Percentiles rank a stretch among this genome's conserved stretches.
Conservation (phyloP, 2,797 vertebrate species). For the Molossus alvarezi region DNA sequence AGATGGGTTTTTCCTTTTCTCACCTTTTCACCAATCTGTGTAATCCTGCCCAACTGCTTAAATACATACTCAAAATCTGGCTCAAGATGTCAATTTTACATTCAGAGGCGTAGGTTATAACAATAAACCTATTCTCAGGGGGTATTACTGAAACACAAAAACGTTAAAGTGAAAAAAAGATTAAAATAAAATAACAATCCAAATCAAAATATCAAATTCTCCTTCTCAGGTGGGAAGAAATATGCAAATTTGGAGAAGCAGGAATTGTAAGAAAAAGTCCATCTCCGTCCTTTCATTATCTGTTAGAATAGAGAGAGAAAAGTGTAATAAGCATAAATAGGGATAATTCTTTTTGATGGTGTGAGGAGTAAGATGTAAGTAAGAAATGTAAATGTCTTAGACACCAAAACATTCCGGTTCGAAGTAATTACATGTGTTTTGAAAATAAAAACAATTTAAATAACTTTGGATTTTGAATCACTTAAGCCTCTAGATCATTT, state of each 20-base stretch:
- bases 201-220: constrained; percentile 67
- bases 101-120: neutral
- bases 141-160: neutral
- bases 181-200: constrained; percentile 53
- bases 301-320: constrained; percentile 78
- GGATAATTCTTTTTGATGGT: neutral
- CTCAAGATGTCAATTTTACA: neutral
- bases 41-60: neutral
- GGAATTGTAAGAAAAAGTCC: constrained; percentile 34
- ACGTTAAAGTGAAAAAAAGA: neutral
- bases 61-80: neutral
- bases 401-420: neutral
- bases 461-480: constrained; percentile 12
- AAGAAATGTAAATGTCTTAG: neutral
- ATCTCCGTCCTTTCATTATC: constrained; percentile 65
- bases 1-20: neutral
- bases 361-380: neutral
- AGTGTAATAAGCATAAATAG: neutral
- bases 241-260: constrained; percentile 33
- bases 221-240: constrained; percentile 63
- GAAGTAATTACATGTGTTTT: constrained; percentile 36
- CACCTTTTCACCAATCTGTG: neutral
- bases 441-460: constrained; percentile 36
- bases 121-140: constrained; percentile 26
- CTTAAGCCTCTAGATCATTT: neutral